phyloP scores from a whole-genome alignment of 2,113 vertebrate species.

The Ifrita kowaldi region DNA sequence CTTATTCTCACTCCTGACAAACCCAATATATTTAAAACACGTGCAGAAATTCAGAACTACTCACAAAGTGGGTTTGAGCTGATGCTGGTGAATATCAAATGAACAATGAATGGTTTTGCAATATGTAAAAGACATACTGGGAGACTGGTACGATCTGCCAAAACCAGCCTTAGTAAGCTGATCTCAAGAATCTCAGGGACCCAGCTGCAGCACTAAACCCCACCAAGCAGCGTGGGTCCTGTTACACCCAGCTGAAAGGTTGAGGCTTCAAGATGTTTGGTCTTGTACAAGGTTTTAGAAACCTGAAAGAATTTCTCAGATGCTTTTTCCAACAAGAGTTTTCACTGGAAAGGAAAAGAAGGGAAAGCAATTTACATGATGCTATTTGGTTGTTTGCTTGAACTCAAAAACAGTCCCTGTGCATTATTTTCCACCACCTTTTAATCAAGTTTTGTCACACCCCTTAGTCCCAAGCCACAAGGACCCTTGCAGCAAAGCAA shows the following conservation, averaged over 20 bases:
- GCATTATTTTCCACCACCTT: not conserved
- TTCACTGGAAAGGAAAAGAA: not conserved
- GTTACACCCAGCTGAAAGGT: slow-evolving; percentile 14
- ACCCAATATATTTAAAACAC: not conserved
- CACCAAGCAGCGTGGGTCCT: not conserved
- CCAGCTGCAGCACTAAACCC: slow-evolving; percentile 57
- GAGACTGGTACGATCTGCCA: not conserved
- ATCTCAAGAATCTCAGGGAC: not conserved
- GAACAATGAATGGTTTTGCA: slow-evolving; percentile 23
- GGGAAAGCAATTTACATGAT: not conserved
- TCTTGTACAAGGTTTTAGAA: slow-evolving; percentile 9
- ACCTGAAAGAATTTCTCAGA: slow-evolving; percentile 7
- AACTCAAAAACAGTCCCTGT: not conserved
- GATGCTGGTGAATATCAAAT: slow-evolving; percentile 42
- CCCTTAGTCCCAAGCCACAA: not conserved
- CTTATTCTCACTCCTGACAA: not conserved
- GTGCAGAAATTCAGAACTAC: slow-evolving; percentile 26
- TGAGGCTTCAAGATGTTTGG: not conserved
- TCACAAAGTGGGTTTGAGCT: slow-evolving; percentile 4
- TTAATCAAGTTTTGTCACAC: not conserved
- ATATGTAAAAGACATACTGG: not conserved
- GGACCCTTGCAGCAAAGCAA: not conserved
- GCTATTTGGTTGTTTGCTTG: not conserved
- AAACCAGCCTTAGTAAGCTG: slow-evolving; percentile 3
- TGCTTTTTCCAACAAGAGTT: not conserved